Evolutionary conservation across 2,113 vertebrate species (phyloP).

Genomic region (Polypterus senegalus): DNA sequence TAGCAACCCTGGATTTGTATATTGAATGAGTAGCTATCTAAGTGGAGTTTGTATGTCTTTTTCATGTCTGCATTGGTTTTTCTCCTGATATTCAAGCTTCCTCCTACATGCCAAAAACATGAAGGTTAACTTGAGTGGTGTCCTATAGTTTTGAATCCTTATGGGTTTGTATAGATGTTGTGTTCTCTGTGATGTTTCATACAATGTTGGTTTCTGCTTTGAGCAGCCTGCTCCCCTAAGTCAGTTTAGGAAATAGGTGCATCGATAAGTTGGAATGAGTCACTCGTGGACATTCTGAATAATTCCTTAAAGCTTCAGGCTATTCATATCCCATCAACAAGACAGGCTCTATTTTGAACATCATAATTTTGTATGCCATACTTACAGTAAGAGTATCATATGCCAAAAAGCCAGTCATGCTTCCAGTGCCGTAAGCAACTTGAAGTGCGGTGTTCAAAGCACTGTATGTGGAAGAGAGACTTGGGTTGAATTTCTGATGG

Average conservation of each 20-base stretch:
- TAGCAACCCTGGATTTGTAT: too few species aligned
- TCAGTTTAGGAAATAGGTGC: not conserved
- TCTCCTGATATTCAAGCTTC: too few species aligned
- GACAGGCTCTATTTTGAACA: rapidly evolving
- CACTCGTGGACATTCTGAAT: not conserved
- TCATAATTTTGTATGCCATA: not conserved
- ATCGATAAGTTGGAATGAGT: too few species aligned
- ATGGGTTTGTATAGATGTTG: too few species aligned
- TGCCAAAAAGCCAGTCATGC: constrained; percentile 36
- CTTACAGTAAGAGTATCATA: constrained; percentile 35
- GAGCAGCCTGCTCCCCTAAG: not conserved
- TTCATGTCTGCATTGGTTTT: too few species aligned
- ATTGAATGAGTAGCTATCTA: too few species aligned
- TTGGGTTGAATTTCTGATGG: constrained; percentile 34
- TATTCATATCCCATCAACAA: not conserved
- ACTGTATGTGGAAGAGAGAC: constrained; percentile 39
- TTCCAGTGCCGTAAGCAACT: constrained; percentile 34
- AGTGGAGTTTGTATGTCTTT: too few species aligned
- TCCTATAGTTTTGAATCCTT: too few species aligned
- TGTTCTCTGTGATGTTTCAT: too few species aligned
- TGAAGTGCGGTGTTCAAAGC: constrained; percentile 23
- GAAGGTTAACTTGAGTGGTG: too few species aligned
- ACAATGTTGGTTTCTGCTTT: too few species aligned
- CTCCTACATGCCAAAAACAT: too few species aligned
- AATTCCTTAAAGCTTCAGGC: not conserved